Conservation (phyloP, 2,888 invertebrate species). For the Schizotus pectinicornis region DNA sequence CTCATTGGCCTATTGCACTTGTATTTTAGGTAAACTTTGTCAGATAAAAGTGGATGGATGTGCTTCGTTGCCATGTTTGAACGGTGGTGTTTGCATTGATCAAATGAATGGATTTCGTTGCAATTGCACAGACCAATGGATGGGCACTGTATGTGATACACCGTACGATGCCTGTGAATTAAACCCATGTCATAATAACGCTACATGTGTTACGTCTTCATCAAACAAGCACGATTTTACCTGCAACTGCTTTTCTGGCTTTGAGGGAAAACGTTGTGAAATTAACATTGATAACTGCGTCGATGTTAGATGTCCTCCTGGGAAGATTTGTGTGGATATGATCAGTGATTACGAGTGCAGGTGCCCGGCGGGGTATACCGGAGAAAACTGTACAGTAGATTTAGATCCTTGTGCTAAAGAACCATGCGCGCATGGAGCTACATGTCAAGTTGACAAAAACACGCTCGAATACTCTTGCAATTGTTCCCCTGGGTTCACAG, state of each 20-base stretch:
- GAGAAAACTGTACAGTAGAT: slow-evolving; percentile 65
- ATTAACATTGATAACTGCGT: slow-evolving; percentile 70
- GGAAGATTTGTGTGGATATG: slow-evolving; percentile 63
- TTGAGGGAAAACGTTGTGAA: slow-evolving; percentile 70
- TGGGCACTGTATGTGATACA: slow-evolving; percentile 64
- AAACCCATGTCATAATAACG: slow-evolving; percentile 70
- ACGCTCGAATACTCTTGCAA: slow-evolving; percentile 73
- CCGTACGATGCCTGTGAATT: slow-evolving; percentile 64
- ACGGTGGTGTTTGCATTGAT: slow-evolving; percentile 64
- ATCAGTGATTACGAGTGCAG: slow-evolving; percentile 66
- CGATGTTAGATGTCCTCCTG: slow-evolving; percentile 60
- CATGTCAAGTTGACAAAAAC: slow-evolving; percentile 55
- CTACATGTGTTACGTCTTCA: slow-evolving; percentile 62
- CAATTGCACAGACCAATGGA: slow-evolving; percentile 65
- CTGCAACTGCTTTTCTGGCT: slow-evolving; percentile 72
- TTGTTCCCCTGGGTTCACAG: slow-evolving; percentile 73
- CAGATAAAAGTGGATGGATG: slow-evolving; percentile 62
- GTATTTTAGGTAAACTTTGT: slow-evolving; percentile 62
- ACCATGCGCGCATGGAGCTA: slow-evolving; percentile 77
- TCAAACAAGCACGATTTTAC: slow-evolving; percentile 60
- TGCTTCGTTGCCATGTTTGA: slow-evolving; percentile 60
- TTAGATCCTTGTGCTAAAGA: slow-evolving; percentile 67
- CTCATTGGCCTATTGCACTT: neutral
- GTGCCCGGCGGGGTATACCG: slow-evolving; percentile 66
- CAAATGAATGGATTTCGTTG: slow-evolving; percentile 62